These are phyloP conservation scores for Druceiella hillmani DNA, from an alignment of 2,888 invertebrate genomes.

Conservation along the genomic window DNA sequence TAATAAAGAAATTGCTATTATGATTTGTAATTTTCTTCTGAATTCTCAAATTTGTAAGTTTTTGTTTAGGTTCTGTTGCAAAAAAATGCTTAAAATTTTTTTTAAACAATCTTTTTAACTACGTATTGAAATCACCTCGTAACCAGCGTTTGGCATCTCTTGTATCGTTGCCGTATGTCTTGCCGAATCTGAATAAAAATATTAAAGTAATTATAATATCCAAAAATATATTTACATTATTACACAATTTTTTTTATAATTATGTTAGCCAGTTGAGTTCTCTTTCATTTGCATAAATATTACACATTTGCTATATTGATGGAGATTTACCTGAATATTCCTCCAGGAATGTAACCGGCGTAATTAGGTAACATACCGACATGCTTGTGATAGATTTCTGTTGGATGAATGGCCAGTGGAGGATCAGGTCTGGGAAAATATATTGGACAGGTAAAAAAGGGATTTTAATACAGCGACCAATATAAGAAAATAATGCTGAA, in stretches of 20 bases:
- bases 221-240: too few relatives aligned
- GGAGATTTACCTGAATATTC: slow-evolving; percentile 57
- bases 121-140: slow-evolving; percentile 53
- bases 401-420: slow-evolving; percentile 44
- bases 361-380: slow-evolving; percentile 73
- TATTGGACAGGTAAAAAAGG: too few relatives aligned
- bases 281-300: neutral
- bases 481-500: too few relatives aligned
- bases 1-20: too few relatives aligned
- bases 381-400: slow-evolving; percentile 67
- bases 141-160: slow-evolving; percentile 70
- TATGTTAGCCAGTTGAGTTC: slow-evolving; percentile 4
- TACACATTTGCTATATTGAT: neutral
- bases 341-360: slow-evolving; percentile 73
- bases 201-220: neutral
- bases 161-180: slow-evolving; percentile 69
- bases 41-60: too few relatives aligned
- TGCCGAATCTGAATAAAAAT: slow-evolving; percentile 55
- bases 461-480: too few relatives aligned
- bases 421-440: slow-evolving; percentile 43
- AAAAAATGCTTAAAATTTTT: too few relatives aligned
- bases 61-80: too few relatives aligned
- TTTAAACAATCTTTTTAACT: too few relatives aligned
- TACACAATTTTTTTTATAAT: too few relatives aligned
- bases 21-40: too few relatives aligned